Conservation (phyloP, 2,888 invertebrate genomes). For the Chirona hameri region DNA sequence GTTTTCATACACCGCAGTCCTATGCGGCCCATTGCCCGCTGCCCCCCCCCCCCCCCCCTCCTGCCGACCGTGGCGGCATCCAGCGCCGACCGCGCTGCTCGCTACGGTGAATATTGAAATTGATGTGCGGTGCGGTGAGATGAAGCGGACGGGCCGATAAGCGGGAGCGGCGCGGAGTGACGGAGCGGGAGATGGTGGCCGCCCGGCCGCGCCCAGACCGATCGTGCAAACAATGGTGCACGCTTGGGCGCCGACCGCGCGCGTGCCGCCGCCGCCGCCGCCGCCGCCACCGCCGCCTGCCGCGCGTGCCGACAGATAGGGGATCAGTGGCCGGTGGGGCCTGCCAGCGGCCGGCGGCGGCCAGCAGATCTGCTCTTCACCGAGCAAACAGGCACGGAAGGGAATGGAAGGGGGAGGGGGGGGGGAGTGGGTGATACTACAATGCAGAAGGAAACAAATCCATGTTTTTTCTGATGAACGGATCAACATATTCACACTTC, state of each 20-base stretch:
- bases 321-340: too few relatives aligned
- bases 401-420: too few relatives aligned
- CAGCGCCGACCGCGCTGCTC: neutral
- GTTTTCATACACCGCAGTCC: neutral
- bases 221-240: neutral
- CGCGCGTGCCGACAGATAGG: neutral
- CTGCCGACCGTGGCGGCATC: neutral
- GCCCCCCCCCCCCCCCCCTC: neutral
- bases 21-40: neutral
- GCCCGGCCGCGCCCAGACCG: neutral
- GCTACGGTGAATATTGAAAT: slow-evolving; percentile 13
- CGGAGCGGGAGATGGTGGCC: neutral
- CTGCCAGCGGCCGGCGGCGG: too few relatives aligned
- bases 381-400: too few relatives aligned
- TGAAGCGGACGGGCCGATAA: neutral
- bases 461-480: too few relatives aligned
- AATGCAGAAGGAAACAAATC: too few relatives aligned
- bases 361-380: too few relatives aligned
- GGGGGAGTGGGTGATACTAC: too few relatives aligned
- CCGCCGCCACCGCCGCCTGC: neutral
- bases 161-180: neutral
- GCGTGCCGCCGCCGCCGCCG: neutral
- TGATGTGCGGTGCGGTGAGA: neutral
- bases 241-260: neutral
- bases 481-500: too few relatives aligned